These are phyloP conservation scores for Sitta europaea DNA, from an alignment of 2,113 vertebrate species.

Conservation along the genomic window DNA sequence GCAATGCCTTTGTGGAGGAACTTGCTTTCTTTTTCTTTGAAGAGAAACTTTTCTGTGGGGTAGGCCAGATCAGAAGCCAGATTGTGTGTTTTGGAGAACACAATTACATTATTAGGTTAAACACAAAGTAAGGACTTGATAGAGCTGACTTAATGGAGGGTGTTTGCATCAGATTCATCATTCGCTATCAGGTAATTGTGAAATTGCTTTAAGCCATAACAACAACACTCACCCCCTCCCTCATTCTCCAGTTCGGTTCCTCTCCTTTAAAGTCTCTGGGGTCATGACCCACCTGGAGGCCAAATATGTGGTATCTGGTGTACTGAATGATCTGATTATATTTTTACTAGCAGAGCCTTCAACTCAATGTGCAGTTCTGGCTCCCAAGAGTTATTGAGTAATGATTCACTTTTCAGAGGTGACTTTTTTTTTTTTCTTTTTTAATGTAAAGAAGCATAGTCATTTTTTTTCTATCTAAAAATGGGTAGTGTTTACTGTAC, in stretches of 20 bases:
- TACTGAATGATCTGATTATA: constrained; percentile 54
- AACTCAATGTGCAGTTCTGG: neutral
- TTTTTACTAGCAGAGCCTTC: constrained; percentile 31
- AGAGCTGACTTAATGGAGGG: constrained; percentile 44
- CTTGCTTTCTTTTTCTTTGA: constrained; percentile 51
- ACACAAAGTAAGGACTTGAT: constrained; percentile 51
- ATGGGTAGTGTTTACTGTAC: neutral
- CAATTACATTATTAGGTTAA: constrained; percentile 62
- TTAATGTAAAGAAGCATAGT: neutral
- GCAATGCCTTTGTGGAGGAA: constrained; percentile 35
- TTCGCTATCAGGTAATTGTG: constrained; percentile 63
- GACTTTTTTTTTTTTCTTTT: neutral
- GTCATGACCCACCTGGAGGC: constrained; percentile 65
- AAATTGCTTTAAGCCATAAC: constrained; percentile 66
- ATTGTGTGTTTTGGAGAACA: constrained; percentile 58
- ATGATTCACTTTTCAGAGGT: neutral
- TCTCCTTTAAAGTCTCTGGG: constrained; percentile 60
- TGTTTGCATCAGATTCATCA: constrained; percentile 63
- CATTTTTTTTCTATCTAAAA: neutral
- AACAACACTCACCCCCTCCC: constrained; percentile 42
- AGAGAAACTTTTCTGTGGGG: constrained; percentile 50
- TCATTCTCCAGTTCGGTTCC: constrained; percentile 54
- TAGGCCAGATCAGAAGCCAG: constrained; percentile 59
- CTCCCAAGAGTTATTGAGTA: neutral
- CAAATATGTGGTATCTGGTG: constrained; percentile 47